Conservation (phyloP, 2,113 vertebrate genomes). For the Thomomys bottae region DNA sequence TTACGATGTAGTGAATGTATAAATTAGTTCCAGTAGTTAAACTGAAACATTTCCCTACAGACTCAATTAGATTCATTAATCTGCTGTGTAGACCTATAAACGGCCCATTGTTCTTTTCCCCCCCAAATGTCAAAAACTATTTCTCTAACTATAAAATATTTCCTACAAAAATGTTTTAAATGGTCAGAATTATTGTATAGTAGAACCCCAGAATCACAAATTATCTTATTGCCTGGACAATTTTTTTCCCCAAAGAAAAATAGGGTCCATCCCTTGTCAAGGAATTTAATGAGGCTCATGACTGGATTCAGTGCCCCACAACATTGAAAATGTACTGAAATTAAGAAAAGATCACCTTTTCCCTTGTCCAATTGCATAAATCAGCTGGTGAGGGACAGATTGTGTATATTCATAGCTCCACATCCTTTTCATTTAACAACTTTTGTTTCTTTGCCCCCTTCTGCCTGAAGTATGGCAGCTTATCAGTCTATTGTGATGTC, state of each 20-base stretch:
- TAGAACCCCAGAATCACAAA: constrained; percentile 84
- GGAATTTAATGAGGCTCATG: constrained; percentile 79
- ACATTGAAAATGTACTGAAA: constrained; percentile 48
- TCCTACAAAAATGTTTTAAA: constrained; percentile 90
- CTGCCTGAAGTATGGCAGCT: neutral
- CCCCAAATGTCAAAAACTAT: constrained; percentile 90
- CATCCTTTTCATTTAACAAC: neutral
- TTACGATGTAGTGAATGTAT: constrained; percentile 98
- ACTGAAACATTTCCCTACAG: constrained; percentile 96
- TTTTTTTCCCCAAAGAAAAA: constrained; percentile 82
- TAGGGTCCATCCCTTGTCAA: constrained; percentile 76
- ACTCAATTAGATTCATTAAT: constrained; percentile 97
- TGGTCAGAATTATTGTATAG: constrained; percentile 88
- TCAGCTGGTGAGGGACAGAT: neutral
- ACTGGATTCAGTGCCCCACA: constrained; percentile 61
- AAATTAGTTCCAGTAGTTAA: constrained; percentile 99
- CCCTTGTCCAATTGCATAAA: constrained; percentile 45
- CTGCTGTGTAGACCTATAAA: constrained; percentile 91
- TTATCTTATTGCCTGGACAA: constrained; percentile 76
- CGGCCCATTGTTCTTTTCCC: constrained; percentile 89
- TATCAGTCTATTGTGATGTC: neutral
- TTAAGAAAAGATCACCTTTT: constrained; percentile 40
- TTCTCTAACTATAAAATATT: constrained; percentile 93
- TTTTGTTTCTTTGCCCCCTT: neutral
- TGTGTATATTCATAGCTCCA: neutral